phyloP scores from a whole-genome alignment of 53 echinoderm and acorn worm genomes.

The Echinometra lucunter region DNA sequence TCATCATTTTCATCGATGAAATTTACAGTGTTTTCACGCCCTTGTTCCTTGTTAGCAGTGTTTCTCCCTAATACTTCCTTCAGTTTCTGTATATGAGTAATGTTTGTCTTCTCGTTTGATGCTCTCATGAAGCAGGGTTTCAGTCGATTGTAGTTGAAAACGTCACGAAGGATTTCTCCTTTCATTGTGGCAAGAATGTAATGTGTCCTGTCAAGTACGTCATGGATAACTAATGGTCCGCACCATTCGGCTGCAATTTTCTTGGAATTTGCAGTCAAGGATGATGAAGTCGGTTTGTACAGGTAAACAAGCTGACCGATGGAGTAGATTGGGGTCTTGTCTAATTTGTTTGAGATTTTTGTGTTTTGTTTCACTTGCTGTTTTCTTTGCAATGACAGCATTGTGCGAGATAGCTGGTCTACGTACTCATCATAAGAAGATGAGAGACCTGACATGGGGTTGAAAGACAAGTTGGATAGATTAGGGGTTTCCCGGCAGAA shows the following conservation, averaged over 20 bases:
- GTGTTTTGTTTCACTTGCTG: slow-evolving; percentile 56
- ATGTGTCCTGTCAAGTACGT: slow-evolving; percentile 54
- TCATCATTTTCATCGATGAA: slow-evolving; percentile 15
- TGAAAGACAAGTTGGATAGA: slow-evolving; percentile 29
- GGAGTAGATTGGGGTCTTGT: slow-evolving; percentile 51
- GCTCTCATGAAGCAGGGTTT: slow-evolving; percentile 39
- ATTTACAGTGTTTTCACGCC: not conserved
- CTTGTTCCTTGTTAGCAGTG: not conserved
- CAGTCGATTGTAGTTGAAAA: not conserved
- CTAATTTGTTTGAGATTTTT: slow-evolving; percentile 6
- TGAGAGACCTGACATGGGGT: not conserved
- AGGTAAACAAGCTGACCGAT: slow-evolving; percentile 53
- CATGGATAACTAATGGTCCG: slow-evolving; percentile 51
- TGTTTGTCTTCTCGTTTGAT: not conserved
- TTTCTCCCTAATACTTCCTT: not conserved
- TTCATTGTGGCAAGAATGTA: slow-evolving; percentile 43
- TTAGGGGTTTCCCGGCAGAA: slow-evolving; percentile 61
- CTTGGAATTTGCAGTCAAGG: slow-evolving; percentile 8
- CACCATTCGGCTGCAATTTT: slow-evolving; percentile 60
- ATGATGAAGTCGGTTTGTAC: slow-evolving; percentile 59
- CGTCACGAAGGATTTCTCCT: not conserved
- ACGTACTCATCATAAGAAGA: slow-evolving; percentile 51
- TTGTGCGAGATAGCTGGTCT: slow-evolving; percentile 31
- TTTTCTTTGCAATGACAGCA: slow-evolving; percentile 57
- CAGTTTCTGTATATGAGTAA: slow-evolving; percentile 52